Conservation (phyloP, 2,797 vertebrate genomes). For the Acrossocheilus fasciatus region DNA sequence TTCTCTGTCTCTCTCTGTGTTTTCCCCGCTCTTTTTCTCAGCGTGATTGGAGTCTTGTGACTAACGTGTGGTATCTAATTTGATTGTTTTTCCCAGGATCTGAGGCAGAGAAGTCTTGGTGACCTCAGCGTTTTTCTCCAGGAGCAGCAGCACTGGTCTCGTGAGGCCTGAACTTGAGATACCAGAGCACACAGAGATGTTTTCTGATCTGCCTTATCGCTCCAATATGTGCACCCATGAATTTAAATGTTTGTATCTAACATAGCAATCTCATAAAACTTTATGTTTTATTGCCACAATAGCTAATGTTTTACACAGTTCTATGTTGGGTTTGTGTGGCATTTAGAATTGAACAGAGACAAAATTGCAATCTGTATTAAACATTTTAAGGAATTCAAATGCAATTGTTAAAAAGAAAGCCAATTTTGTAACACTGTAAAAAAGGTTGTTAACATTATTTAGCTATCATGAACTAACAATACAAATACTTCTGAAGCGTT, state of each 20-base stretch:
- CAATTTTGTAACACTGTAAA: background rate
- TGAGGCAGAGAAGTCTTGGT: constrained; percentile 75
- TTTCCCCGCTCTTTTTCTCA: constrained; percentile 61
- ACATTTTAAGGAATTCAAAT: background rate
- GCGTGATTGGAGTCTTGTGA: constrained; percentile 81
- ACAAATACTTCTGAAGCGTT: background rate
- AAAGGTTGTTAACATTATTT: background rate
- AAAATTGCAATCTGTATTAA: background rate
- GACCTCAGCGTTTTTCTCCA: constrained; percentile 79
- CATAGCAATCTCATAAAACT: background rate
- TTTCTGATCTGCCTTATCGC: constrained; percentile 64
- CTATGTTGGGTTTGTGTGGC: background rate
- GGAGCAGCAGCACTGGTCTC: constrained; percentile 65
- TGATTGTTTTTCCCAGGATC: constrained; percentile 81
- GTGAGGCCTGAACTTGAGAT: constrained; percentile 78
- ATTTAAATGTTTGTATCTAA: background rate
- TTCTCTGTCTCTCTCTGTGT: constrained; percentile 4
- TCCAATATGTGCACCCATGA: constrained; percentile 33
- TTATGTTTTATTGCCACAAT: constrained; percentile 8
- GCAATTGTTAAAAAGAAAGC: background rate
- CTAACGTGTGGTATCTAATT: constrained; percentile 82
- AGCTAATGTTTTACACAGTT: constrained; percentile 2
- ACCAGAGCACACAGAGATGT: constrained; percentile 67
- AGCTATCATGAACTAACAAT: background rate
- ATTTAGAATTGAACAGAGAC: background rate